Evolutionary conservation across 2,113 vertebrate species (phyloP).

Genomic region (Epinephelus cyanopodus): DNA sequence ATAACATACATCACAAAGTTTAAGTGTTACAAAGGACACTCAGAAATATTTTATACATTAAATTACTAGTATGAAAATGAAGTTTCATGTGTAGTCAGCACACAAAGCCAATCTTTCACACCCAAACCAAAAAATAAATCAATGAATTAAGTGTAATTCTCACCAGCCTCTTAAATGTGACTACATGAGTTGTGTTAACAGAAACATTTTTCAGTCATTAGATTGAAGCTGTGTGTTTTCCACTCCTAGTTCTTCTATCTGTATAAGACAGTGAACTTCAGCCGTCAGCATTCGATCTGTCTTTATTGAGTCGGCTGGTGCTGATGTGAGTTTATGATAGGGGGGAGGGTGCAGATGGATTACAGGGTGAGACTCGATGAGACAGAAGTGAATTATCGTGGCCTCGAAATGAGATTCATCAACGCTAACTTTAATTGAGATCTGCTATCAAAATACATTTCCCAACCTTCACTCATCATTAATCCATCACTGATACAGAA

Average conservation of each 20-base stretch:
- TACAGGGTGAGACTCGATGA: constrained; percentile 48
- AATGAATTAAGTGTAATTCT: constrained; percentile 25
- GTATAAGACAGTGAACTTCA: constrained; percentile 12
- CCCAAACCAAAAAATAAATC: neutral
- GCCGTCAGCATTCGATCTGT: constrained; percentile 42
- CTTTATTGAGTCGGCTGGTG: constrained; percentile 54
- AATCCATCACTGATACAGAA: constrained; percentile 38
- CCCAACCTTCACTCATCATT: constrained; percentile 45
- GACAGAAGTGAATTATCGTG: constrained; percentile 58
- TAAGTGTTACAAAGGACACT: neutral
- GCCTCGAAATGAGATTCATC: constrained; percentile 50
- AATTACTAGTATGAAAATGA: neutral
- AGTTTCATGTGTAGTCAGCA: constrained; percentile 17
- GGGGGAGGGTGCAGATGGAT: constrained; percentile 57
- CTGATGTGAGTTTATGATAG: constrained; percentile 48
- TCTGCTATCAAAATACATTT: constrained; percentile 58
- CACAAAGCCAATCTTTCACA: constrained; percentile 29
- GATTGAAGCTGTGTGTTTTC: constrained; percentile 9
- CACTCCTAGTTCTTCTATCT: neutral
- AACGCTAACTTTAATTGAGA: constrained; percentile 68
- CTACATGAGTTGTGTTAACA: neutral
- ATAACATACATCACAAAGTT: neutral
- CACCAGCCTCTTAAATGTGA: constrained; percentile 15
- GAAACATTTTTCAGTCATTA: constrained; percentile 26
- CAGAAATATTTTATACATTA: neutral